Conservation (phyloP, 2,888 invertebrate genomes). For the Oeneis ivallda region DNA sequence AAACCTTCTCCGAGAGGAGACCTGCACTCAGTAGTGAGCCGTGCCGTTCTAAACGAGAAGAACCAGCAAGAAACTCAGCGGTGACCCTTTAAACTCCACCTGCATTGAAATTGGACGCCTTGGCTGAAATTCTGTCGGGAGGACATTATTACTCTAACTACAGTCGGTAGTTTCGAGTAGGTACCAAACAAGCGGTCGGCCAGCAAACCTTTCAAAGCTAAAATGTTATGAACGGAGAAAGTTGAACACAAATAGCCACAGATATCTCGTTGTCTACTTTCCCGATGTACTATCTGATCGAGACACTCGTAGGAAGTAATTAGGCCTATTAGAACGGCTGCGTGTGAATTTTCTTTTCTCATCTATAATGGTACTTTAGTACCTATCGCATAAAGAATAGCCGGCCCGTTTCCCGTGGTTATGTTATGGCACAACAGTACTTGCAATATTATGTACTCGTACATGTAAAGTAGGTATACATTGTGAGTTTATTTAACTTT, state of each 20-base stretch:
- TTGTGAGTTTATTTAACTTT: neutral
- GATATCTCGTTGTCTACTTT: slow-evolving; percentile 24
- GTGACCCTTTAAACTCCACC: too few species aligned
- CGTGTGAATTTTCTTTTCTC: slow-evolving; percentile 40
- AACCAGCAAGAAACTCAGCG: too few species aligned
- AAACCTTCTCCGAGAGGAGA: too few species aligned
- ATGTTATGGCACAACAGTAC: slow-evolving; percentile 26
- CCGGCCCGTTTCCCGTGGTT: slow-evolving; percentile 31
- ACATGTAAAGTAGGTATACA: neutral
- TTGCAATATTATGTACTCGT: neutral
- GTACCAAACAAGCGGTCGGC: neutral
- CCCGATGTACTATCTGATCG: slow-evolving; percentile 39
- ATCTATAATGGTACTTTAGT: slow-evolving; percentile 27
- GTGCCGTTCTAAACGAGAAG: too few species aligned
- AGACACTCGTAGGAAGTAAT: slow-evolving; percentile 44
- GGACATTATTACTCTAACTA: too few species aligned
- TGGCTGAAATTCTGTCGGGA: too few species aligned
- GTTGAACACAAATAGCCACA: slow-evolving; percentile 16
- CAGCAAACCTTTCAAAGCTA: slow-evolving; percentile 7
- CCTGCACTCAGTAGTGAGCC: too few species aligned
- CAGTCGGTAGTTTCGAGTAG: neutral
- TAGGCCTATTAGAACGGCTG: slow-evolving; percentile 44
- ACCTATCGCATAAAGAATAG: slow-evolving; percentile 32
- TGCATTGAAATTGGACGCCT: too few species aligned
- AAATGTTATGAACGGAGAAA: slow-evolving; percentile 24